phyloP scores from a whole-genome alignment of 1,140 invertebrate species.

The Cotesia chilonis region DNA sequence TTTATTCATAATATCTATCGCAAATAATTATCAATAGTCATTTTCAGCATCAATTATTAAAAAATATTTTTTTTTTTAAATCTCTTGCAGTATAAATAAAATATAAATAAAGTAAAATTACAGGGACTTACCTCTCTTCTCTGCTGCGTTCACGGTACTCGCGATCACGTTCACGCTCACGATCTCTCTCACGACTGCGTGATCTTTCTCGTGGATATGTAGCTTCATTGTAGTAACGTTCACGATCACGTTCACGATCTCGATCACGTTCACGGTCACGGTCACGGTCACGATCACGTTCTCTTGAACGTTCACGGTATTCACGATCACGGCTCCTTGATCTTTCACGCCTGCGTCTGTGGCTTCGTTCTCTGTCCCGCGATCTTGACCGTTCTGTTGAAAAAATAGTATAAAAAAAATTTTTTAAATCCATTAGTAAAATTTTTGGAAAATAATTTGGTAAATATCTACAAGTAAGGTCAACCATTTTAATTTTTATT shows the following conservation, averaged over 20 bases:
- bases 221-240: constrained; percentile 61
- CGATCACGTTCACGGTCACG: constrained; percentile 72
- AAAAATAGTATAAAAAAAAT: not conserved
- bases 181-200: constrained; percentile 76
- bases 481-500: no score
- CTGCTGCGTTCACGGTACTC: constrained; percentile 74
- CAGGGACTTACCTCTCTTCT: constrained; percentile 74
- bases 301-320: constrained; percentile 76
- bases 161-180: constrained; percentile 74
- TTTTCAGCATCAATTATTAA: not conserved
- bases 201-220: constrained; percentile 67
- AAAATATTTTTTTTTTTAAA: no score
- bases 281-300: constrained; percentile 71
- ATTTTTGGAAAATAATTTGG: not conserved
- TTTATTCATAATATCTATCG: no score
- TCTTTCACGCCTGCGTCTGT: constrained; percentile 76
- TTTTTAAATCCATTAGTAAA: not conserved
- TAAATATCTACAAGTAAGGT: not conserved
- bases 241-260: constrained; percentile 71
- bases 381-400: constrained; percentile 75
- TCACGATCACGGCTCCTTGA: constrained; percentile 83
- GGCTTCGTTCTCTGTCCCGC: constrained; percentile 78
- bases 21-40: no score
- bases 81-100: no score
- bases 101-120: constrained; percentile 10